Conservation (phyloP, 1,140 invertebrate species). For the Micrasema longulum region DNA sequence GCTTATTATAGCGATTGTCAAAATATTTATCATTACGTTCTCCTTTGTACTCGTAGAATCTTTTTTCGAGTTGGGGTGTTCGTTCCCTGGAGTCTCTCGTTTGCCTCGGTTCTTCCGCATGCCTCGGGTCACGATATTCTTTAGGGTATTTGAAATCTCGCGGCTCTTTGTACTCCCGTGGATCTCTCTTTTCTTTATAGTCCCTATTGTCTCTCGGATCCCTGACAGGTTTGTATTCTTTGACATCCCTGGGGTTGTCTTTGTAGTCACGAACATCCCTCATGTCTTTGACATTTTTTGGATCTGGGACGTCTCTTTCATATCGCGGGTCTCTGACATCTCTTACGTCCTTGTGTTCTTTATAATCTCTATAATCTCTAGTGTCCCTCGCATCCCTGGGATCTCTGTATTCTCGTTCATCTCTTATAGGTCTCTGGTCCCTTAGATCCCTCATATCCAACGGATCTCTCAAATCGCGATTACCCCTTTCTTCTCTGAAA, state of each 20-base stretch:
- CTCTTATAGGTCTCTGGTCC: slow-evolving; percentile 34
- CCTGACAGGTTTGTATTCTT: slow-evolving; percentile 26
- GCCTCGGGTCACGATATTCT: slow-evolving; percentile 39
- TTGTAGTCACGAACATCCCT: slow-evolving; percentile 40
- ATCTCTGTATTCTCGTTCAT: slow-evolving; percentile 41
- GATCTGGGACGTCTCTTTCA: slow-evolving; percentile 32
- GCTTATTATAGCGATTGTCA: slow-evolving; percentile 52
- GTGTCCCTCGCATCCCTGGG: slow-evolving; percentile 32
- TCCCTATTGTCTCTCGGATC: slow-evolving; percentile 45
- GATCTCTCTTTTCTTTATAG: slow-evolving; percentile 24
- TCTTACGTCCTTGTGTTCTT: slow-evolving; percentile 38
- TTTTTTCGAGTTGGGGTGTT: slow-evolving; percentile 51
- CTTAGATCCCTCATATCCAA: slow-evolving; percentile 46
- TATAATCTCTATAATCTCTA: slow-evolving; percentile 42
- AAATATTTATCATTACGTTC: slow-evolving; percentile 53
- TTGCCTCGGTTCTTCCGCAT: slow-evolving; percentile 33
- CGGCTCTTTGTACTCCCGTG: slow-evolving; percentile 39
- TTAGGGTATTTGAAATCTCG: slow-evolving; percentile 46
- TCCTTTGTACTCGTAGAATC: slow-evolving; percentile 52
- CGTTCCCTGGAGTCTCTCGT: slow-evolving; percentile 46
- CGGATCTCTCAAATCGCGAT: slow-evolving; percentile 42
- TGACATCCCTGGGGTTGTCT: slow-evolving; percentile 40
- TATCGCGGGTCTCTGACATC: slow-evolving; percentile 44
- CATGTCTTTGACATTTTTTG: slow-evolving; percentile 43
- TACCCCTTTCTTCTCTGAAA: slow-evolving; percentile 25